A percentile compares a stretch with the other conserved stretches of the same genome.
Conservation (phyloP, 2,113 vertebrate species). For the Pelecanus crispus region DNA sequence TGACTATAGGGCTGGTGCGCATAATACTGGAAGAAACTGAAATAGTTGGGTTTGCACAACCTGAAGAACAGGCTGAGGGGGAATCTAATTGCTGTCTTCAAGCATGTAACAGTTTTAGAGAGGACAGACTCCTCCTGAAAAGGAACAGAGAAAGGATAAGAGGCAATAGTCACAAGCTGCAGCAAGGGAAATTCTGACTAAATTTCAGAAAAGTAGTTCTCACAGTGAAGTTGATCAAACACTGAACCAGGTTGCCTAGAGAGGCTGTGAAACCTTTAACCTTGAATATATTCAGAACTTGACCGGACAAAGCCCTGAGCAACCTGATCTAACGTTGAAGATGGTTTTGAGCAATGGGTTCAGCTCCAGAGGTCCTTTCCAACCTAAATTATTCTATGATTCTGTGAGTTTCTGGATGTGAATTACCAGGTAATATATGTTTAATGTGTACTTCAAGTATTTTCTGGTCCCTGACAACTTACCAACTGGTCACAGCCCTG, state of each 20-base stretch:
- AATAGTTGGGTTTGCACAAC: background rate
- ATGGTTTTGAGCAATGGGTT: background rate
- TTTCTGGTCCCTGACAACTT: background rate
- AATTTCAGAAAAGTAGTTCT: background rate
- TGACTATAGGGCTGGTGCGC: fast-evolving
- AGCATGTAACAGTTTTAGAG: background rate
- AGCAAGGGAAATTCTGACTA: background rate
- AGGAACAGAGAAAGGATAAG: background rate
- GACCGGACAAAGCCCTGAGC: background rate
- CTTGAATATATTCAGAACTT: background rate
- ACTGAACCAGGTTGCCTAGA: background rate
- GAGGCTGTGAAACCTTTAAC: background rate
- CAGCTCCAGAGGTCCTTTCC: background rate
- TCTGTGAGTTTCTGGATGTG: background rate
- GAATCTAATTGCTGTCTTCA: background rate
- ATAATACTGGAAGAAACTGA: background rate
- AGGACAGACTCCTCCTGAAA: background rate
- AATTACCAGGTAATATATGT: background rate
- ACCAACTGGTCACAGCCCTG: background rate
- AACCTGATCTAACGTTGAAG: background rate
- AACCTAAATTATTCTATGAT: background rate
- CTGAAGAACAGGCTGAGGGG: background rate
- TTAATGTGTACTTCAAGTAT: background rate
- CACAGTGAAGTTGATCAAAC: background rate
- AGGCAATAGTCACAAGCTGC: background rate